These are phyloP conservation scores for Campylomormyrus tamandua DNA, from an alignment of 2,113 vertebrate genomes.

Conservation along the genomic window DNA sequence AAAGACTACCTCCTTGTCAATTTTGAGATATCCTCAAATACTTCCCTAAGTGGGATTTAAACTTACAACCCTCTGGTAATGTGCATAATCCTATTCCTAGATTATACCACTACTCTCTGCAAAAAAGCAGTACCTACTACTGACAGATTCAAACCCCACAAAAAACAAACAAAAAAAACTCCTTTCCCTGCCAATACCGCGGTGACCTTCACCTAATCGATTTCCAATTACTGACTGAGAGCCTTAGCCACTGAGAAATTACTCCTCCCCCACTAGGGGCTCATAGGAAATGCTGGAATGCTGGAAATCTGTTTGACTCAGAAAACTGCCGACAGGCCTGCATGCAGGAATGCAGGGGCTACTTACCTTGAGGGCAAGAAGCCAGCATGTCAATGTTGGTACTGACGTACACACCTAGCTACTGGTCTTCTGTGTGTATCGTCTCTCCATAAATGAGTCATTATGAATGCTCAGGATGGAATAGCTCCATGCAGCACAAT, in stretches of 20 bases:
- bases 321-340: neutral
- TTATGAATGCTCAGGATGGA: neutral
- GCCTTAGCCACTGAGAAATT: neutral
- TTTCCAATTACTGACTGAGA: neutral
- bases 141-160: neutral
- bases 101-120: neutral
- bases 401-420: neutral
- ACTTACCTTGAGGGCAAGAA: neutral
- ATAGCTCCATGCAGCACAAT: neutral
- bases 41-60: neutral
- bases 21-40: neutral
- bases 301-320: neutral
- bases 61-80: neutral
- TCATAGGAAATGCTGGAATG: neutral
- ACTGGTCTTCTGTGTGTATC: neutral
- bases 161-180: neutral
- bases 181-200: neutral
- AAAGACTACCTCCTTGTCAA: neutral
- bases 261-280: neutral
- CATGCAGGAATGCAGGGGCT: neutral
- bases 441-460: neutral
- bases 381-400: neutral
- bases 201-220: neutral
- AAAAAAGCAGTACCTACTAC: neutral
- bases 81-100: neutral